Evolutionary conservation across 2,797 vertebrate species (phyloP), one percentile per base, ranked within the genome.

Genomic region (Menidia menidia): DNA sequence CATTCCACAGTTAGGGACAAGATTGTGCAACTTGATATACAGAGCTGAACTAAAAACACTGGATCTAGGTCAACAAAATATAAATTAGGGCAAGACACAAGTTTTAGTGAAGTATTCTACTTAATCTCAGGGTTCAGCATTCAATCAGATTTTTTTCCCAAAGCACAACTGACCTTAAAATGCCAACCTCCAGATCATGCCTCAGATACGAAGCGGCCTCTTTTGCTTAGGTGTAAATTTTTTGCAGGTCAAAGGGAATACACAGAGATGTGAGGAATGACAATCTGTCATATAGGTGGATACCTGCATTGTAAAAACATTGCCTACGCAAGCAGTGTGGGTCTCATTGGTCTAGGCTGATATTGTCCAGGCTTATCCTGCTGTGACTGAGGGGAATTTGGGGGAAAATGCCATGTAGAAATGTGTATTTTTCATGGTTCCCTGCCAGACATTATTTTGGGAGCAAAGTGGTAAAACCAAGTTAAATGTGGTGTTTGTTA

Each of bases 401-500:
- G 60, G 74, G 71, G 79, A 64, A 44, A 52, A 80, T 67, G 77
- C 68, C 81, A 85, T 66, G 64, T 19, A 80, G 77, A 81, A 82
- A 78, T 71, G 58, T 82, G 77, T 90, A 65, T 84, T 80, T 81
- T 89, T 81, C 6, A 35, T 74, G 70, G 73, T 67, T 64, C 64
- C 68, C 18, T 71, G 80, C 78, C 85, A 89, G 84, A 72, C 50
- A 41, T 88, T 62, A 80, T 86, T 86, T 77, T 87, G 67, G 67
- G 73, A 72, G 64, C 69, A 65, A 75, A 82, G 83, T 77, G 82
- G 80, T 58, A 12, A 87, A 86, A 74, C 63, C 84, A 88, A 89
- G 88, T 89, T 62, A 90, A 89, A 88, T 87, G 87, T 89, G 88
- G 83, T 85, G 81, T 87, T 92, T 88, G 73, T 89, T 90, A 78